These are phyloP conservation scores for Acleris sparsana DNA, from an alignment of 2,888 invertebrate genomes.

Conservation along the genomic window DNA sequence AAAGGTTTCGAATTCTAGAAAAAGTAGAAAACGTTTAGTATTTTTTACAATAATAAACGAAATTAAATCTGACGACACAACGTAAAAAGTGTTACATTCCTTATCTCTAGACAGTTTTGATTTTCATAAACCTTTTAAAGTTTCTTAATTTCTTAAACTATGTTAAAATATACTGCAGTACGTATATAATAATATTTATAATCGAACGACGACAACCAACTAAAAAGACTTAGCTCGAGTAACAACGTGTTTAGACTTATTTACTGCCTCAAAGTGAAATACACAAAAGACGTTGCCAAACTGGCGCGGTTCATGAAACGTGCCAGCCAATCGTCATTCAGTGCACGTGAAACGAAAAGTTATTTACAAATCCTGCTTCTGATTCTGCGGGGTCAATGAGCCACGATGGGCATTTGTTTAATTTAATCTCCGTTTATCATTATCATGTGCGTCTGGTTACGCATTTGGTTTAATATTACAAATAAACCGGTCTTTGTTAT, in stretches of 20 bases:
- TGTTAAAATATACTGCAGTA: background rate
- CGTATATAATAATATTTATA: background rate
- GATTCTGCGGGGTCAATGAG: conserved; percentile 47
- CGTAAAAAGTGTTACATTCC: conserved; percentile 13
- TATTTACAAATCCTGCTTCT: conserved; percentile 35
- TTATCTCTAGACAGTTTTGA: conserved; percentile 1
- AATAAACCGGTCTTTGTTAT: conserved; percentile 15
- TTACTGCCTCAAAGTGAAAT: background rate
- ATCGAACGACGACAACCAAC: background rate
- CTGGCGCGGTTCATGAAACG: conserved; percentile 14
- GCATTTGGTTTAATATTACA: conserved; percentile 20
- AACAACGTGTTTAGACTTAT: background rate
- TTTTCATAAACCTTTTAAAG: background rate
- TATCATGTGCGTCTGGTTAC: conserved; percentile 30
- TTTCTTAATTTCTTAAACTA: background rate
- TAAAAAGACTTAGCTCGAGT: too few relatives aligned
- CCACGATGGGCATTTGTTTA: conserved; percentile 47
- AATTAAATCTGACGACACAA: too few relatives aligned
- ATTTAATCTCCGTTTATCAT: conserved; percentile 45
- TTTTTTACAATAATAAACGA: background rate
- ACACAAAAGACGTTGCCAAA: background rate
- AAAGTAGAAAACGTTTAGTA: too few relatives aligned
- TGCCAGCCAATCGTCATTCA: conserved; percentile 8
- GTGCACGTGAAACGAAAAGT: conserved; percentile 19
- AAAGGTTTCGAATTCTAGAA: too few relatives aligned